Evolutionary conservation across 2,797 vertebrate genomes (phyloP).

Genomic region (Pantherophis alleghaniensis): DNA sequence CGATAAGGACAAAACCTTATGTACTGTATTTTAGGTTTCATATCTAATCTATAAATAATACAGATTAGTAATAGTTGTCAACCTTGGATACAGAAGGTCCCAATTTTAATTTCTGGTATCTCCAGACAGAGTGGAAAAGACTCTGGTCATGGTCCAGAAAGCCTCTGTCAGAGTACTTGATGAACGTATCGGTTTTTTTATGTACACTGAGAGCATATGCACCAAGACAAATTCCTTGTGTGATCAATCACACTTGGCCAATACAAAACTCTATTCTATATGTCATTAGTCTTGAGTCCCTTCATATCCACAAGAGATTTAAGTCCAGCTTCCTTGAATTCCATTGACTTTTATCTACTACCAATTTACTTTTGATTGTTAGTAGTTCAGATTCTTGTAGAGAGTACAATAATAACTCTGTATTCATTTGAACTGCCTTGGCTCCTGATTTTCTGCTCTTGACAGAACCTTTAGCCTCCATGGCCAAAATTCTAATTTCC

Average conservation of each 20-base stretch:
- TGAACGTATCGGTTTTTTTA: background rate
- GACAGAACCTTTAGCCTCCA: background rate
- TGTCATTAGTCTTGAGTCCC: background rate
- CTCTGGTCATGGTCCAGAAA: background rate
- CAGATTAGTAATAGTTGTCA: background rate
- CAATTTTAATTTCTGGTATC: background rate
- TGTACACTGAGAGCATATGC: too few relatives aligned
- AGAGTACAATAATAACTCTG: background rate
- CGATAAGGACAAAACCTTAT: background rate
- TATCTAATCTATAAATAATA: background rate
- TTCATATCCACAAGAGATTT: too few relatives aligned
- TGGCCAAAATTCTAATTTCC: background rate
- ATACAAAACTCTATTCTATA: too few relatives aligned
- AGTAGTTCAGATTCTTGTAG: background rate
- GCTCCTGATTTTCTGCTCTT: background rate
- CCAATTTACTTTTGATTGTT: background rate
- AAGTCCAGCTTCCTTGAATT: background rate
- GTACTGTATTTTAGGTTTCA: background rate
- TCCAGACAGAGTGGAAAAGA: background rate
- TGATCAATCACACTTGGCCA: too few relatives aligned
- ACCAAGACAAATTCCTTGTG: too few relatives aligned
- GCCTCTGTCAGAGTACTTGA: background rate
- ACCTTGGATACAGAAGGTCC: background rate
- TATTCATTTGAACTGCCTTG: background rate
- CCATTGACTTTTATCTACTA: background rate